Evolutionary conservation across 2,797 vertebrate species (phyloP).

Genomic region (Hozukius guyotensis): DNA sequence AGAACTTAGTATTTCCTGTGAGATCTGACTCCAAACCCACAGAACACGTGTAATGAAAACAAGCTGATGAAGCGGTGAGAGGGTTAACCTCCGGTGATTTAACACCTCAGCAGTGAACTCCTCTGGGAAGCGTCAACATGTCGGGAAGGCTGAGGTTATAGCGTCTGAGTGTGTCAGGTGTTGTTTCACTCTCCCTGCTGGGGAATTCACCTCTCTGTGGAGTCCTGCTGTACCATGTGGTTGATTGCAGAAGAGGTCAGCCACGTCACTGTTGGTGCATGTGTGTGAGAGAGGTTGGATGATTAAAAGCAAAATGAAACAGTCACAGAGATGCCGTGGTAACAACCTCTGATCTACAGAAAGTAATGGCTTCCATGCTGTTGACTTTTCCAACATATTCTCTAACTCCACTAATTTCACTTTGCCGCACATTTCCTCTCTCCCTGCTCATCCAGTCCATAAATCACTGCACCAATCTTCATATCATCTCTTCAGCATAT

Average conservation of each 20-base stretch:
- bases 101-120: constrained; percentile 29
- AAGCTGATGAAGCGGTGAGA: constrained; percentile 27
- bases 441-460: background rate
- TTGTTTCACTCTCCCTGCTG: constrained; percentile 33
- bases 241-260: constrained; percentile 45
- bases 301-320: constrained; percentile 33
- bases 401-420: background rate
- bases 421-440: background rate
- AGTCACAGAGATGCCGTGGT: background rate
- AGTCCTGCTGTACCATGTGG: constrained; percentile 19
- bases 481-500: background rate
- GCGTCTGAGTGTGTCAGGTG: background rate
- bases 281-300: constrained; percentile 23
- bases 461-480: background rate
- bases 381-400: background rate
- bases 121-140: constrained; percentile 41
- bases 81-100: constrained; percentile 35
- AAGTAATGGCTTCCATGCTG: constrained; percentile 13
- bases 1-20: constrained; percentile 18
- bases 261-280: background rate
- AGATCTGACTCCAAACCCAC: background rate
- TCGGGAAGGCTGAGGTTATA: background rate
- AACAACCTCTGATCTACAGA: constrained; percentile 10
- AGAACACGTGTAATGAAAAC: constrained; percentile 26
- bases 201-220: background rate